These are phyloP conservation scores for Tangara arthus DNA, from an alignment of 2,797 vertebrate species.

Conservation along the genomic window DNA sequence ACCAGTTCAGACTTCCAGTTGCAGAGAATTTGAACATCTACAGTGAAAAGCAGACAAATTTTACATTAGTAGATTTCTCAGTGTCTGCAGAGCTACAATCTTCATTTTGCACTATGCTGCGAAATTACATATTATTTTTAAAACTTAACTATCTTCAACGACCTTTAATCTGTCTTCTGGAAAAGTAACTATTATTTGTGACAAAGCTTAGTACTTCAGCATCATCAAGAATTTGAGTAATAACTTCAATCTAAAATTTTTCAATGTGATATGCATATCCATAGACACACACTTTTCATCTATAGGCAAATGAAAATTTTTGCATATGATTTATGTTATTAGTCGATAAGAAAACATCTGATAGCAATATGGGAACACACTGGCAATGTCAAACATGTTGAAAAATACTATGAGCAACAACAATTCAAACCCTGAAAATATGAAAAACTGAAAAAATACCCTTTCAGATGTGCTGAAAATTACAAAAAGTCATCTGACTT, in stretches of 20 bases:
- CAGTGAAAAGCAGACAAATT: not conserved
- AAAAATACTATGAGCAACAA: not conserved
- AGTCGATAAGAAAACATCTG: not conserved
- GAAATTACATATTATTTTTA: not conserved
- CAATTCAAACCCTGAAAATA: not conserved
- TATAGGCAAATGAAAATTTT: not conserved
- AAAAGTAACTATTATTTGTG: not conserved
- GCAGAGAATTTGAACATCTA: not conserved
- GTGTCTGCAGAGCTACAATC: not conserved
- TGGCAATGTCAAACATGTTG: not conserved
- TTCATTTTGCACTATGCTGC: not conserved
- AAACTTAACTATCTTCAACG: not conserved
- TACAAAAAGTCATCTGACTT: not conserved
- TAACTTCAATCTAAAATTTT: not conserved
- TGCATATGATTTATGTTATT: not conserved
- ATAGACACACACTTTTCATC: not conserved
- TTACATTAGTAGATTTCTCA: not conserved
- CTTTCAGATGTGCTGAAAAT: not conserved
- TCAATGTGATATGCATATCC: not conserved
- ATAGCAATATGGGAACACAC: not conserved
- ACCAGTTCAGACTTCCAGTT: not conserved
- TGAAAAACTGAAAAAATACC: not conserved
- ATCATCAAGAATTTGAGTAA: not conserved
- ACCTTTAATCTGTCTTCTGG: not conserved
- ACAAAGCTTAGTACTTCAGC: not conserved